Base-by-base conservation (phyloP, 1,140 invertebrate species). In the Holotrichia oblita region DNA sequence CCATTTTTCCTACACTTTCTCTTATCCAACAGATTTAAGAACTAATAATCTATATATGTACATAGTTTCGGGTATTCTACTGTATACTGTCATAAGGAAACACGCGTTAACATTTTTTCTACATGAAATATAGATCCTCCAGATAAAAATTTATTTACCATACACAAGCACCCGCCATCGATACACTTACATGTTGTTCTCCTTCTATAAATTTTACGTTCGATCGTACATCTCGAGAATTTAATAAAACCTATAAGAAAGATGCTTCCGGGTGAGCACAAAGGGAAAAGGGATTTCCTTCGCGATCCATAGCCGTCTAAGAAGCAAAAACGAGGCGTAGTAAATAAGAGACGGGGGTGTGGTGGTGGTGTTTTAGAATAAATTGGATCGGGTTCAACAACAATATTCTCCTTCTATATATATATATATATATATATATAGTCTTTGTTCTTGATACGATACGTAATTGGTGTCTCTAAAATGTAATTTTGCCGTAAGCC, bases 401-500 rank as follows among this genome's bases (percentile, higher is more conserved):
- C 48, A 17, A 17, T 14, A 2, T 34, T 34, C 27, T 1, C n/a
- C n/a, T n/a, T n/a, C 27, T 34, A 34, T 4, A 4, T 34, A 4
- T 34, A 34, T 34, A 34, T 34, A 34, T 4, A 34, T 34, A 34
- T 34, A 4, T 34, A 34, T 34, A 14, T 55, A 17, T 55, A 55
- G 6, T n/a, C 48, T 55, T 55, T 55, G 48, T 55, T 55, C 48
- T 55, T n/a, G 48, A 14, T 55, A 55, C 48, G 48, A 55, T 55
- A 55, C 48, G 48, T 55, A 55, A 55, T 55, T 55, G 48, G 48
- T 55, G 48, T 55, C 48, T 55, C n/a, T 55, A 55, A 55, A 55
- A 55, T 55, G 48, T 17, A 55, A 55, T 55, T 55, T 55, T 17
- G 48, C 14, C 48, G 48, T 55, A 55, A 55, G 48, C 48, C 48